Conservation (phyloP, 2,888 invertebrate genomes). For the Parasteatoda lunata region DNA sequence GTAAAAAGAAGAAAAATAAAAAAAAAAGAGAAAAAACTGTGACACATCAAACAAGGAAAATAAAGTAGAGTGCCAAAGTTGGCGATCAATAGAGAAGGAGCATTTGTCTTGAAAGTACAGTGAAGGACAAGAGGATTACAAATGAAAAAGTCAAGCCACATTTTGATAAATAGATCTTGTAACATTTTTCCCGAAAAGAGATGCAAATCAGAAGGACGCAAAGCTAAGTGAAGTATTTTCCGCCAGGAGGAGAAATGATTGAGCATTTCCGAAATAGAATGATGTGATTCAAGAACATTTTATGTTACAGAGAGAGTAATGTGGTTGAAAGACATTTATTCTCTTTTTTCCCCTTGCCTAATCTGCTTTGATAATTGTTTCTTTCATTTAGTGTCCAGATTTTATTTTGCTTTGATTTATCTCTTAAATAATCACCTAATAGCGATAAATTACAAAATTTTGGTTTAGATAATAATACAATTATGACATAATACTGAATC, state of each 20-base stretch:
- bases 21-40: slow-evolving; percentile 7
- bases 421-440: too few relatives aligned
- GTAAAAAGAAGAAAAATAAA: not conserved
- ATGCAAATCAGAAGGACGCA: slow-evolving; percentile 61
- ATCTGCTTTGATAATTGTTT: too few relatives aligned
- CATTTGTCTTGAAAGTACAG: slow-evolving; percentile 54
- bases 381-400: too few relatives aligned
- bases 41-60: slow-evolving; percentile 31
- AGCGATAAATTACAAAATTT: too few relatives aligned
- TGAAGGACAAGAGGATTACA: slow-evolving; percentile 53
- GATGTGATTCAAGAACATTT: slow-evolving; percentile 23
- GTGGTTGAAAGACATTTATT: not conserved
- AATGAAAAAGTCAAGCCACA: slow-evolving; percentile 62
- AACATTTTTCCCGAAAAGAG: slow-evolving; percentile 28
- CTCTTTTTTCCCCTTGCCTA: not conserved
- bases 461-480: too few relatives aligned
- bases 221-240: slow-evolving; percentile 54
- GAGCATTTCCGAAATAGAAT: slow-evolving; percentile 27
- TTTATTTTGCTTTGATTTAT: too few relatives aligned
- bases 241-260: slow-evolving; percentile 20
- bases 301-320: not conserved
- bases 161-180: slow-evolving; percentile 60
- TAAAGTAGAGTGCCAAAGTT: slow-evolving; percentile 45
- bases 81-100: slow-evolving; percentile 59
- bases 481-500: too few relatives aligned